Base-by-base conservation (phyloP, 2,888 invertebrate species). In the Brachycybe producta region DNA sequence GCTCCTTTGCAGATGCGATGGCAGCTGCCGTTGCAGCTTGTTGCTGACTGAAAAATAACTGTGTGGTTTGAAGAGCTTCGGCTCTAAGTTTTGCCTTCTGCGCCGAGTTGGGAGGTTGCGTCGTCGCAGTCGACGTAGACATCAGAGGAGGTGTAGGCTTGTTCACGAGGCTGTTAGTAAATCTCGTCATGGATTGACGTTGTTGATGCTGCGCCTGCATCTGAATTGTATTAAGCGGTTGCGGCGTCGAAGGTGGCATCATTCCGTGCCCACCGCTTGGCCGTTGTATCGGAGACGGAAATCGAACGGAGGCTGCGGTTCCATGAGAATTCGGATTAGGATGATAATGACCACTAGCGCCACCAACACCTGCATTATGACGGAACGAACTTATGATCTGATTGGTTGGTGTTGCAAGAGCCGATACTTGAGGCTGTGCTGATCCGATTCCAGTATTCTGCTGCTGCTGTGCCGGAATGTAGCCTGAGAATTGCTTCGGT, bases 231-330 rank as follows among this genome's bases (percentile, higher is more conserved):
- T 15, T 24, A n/a, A 26, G 46, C 17, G 30, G 30, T 11, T 36
- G 46, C 2, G 46, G 24, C 24, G 19, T 8, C 11, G 23, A n/a
- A n/a, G n/a, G n/a, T n/a, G n/a, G n/a, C 17, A 43, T 15, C 4
- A 28, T 17, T 15, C 26, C 35, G 26, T 50, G 49, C n/a, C n/a
- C n/a, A 23, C 35, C 36, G 36, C 17, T 50, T 8, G 51, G 51
- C 24, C 75, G 69, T 67, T 74, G 75, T 60, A 74, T 75, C 58
- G 74, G 75, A 61, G 73, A 68, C 40, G 74, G 74, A 66, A 73
- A 74, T 54, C 72, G 70, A 62, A 51, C 34, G n/a, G 39, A 19
- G 3, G 35, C 28, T 5, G 27, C 11, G 13, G 24, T 17, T 5
- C 28, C 30, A 1, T 27, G 7, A 13, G 46, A 13, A 0, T 32